Evolutionary conservation across 2,888 invertebrate genomes (phyloP), one percentile per base, ranked within the genome.

Genomic region (Blastobasis adustella): DNA sequence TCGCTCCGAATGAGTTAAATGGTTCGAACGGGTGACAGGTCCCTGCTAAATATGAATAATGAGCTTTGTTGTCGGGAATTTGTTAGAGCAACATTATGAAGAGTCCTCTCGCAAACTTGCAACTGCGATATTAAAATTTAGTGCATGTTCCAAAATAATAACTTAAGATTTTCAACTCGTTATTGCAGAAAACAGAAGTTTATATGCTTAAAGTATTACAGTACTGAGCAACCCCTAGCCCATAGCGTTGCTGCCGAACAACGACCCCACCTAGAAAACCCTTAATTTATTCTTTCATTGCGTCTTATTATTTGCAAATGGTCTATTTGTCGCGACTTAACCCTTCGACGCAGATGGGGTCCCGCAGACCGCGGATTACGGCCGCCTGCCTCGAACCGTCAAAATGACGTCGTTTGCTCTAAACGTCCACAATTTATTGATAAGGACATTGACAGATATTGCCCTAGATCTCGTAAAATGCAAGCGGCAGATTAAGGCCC

Each of bases 221-320:
- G 23, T 23, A 23, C 23, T 23, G 23, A 23, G 23, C 23, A 23
- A 23, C 23, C 23, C 23, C 23, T 23, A 23, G 23, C 23, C 23
- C 1, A 23, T 2, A 23, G 23, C 23, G 23, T 23, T 23, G 23
- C 23, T 23, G 23, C 23, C 23, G 3, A 23, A 23, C 23, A 23
- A 53, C 61, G 62, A 61, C 60, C 66, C 65, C 62, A 45, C 56
- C 58, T 51, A 58, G 53, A 56, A 58, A 68, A 58, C 67, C 79
- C 76, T 81, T 87, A 88, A 88, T 87, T 86, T 86, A 88, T 86
- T 86, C 85, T 86, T 87, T 84, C 85, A 85, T 78, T 82, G 86
- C 85, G 82, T 84, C 86, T 88, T 88, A 87, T 87, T 88, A 84
- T 87, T 87, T 87, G 86, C 86, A 87, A 87, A 87, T 84, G 87